Base-by-base conservation (phyloP, 2,797 vertebrate species). In the Halcyon badia region DNA sequence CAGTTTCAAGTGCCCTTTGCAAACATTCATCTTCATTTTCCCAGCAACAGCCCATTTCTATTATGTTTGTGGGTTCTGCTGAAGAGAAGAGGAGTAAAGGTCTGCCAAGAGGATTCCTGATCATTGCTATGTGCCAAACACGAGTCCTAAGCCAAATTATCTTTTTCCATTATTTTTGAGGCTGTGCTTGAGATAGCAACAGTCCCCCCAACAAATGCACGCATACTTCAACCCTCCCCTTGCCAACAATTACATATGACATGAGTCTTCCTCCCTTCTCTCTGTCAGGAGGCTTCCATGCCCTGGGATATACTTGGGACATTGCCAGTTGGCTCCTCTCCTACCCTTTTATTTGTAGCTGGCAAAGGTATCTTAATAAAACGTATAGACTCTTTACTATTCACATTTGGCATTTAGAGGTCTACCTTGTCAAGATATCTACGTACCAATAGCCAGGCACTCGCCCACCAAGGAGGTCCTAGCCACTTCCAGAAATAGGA, bases 31-130 rank as follows among this genome's bases (percentile, higher is more conserved):
- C 61, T 80, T 68, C 33, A n/a, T 44, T 94, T 80, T 62, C 70
- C 46, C 77, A 86, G 49, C 11, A 89, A 66, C 61, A 91, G 54
- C 76, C 28, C 20, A 62, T 83, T 91, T 88, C 66, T 78, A 81
- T 94, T 91, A 65, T 42, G 60, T 78, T 68, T 91, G 76, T 83
- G 85, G 66, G 76, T 76, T 94, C 58, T 58, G 18, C 35, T 87
- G 24, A 87, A 83, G 17, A 56, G 20, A 65, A 49, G 44, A 73
- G 28, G 20, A 60, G 10, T 8, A 35, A 10, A 1, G 26, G 24
- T 73, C 64, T 87, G 71, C 75, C 89, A 94, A 70, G 68, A 62
- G 22, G 68, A 85, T 35, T 66, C n/a, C 65, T 62, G 42, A n/a
- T 90, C 80, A 48, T 24, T 42, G 15, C 51, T 62, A 10, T 2